Base-by-base conservation (phyloP, 2,113 vertebrate species). In the Oncorhynchus nerka region DNA sequence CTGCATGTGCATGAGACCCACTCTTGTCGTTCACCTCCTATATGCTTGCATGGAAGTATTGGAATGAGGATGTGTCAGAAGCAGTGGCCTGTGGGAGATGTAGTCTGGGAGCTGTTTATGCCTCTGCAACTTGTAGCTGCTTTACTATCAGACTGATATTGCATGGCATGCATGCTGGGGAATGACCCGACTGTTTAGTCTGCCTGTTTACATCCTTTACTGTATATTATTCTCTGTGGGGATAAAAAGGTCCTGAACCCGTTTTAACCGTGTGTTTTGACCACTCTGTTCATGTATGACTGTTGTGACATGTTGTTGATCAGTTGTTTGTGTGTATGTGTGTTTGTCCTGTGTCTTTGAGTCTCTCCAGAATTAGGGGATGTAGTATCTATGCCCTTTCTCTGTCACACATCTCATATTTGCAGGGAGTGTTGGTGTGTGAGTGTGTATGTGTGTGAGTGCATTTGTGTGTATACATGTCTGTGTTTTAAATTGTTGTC, bases 211-310 rank as follows among this genome's bases (percentile, higher is more conserved):
- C 70, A 79, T 78, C 71, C 67, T 85, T 74, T 83, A 83, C 72
- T 62, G 39, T 71, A 45, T 76, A 81, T 75, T 61, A n/a, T 83
- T 51, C 68, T 65, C 61, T 68, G 6, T 75, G 57, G 78, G 62
- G 68, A 22, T 39, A 71, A 86, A 75, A 77, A 83, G 84, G 80
- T 68, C 15, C 15, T 59, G 75, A 30, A 84, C 81, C 86, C 86
- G 86, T 90, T 78, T 92, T 91, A 78, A 85, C 76, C 81, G 28
- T 85, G 79, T 81, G 75, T 73, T 80, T 75, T 61, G 78, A 88
- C 70, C 79, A 84, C 69, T 80, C 57, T 80, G 81, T 87, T 89
- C 84, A 89, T 88, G 89, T 86, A 85, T 89, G 89, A 87, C 82
- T 90, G 88, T 83, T 83, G 85, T 85, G 67, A 12, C 45, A 15